These are phyloP conservation scores for Hemiscyllium ocellatum DNA, from an alignment of 2,113 vertebrate genomes.

Conservation along the genomic window DNA sequence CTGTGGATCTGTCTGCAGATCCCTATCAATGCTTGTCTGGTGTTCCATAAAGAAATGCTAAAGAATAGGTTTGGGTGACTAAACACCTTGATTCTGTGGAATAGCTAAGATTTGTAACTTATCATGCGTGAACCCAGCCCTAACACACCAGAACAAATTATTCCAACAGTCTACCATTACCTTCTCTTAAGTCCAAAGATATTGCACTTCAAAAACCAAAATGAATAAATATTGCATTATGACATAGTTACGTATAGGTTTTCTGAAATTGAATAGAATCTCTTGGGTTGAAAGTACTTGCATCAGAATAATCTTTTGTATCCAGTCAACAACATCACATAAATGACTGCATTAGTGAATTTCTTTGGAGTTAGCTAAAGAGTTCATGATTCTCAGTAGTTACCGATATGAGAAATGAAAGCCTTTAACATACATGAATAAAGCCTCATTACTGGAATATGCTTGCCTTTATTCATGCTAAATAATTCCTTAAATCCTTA, in stretches of 20 bases:
- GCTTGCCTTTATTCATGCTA: background rate
- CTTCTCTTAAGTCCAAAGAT: background rate
- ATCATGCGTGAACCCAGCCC: background rate
- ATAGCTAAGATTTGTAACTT: background rate
- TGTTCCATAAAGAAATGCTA: background rate
- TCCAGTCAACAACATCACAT: background rate
- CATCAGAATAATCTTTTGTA: background rate
- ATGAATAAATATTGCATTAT: background rate
- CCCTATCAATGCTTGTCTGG: background rate
- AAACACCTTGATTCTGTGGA: background rate
- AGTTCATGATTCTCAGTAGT: background rate
- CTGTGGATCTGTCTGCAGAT: background rate
- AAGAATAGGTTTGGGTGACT: background rate
- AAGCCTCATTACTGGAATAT: background rate
- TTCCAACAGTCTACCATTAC: background rate
- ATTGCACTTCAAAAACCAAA: background rate
- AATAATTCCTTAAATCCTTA: background rate
- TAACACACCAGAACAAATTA: background rate
- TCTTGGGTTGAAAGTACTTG: background rate
- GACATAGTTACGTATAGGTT: background rate
- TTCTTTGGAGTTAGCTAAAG: background rate
- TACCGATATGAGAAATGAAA: background rate
- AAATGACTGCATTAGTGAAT: background rate
- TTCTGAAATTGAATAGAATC: background rate
- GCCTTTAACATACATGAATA: background rate